These are phyloP conservation scores for Sminthurides bifidus DNA, from an alignment of 1,140 invertebrate genomes.

Conservation along the genomic window DNA sequence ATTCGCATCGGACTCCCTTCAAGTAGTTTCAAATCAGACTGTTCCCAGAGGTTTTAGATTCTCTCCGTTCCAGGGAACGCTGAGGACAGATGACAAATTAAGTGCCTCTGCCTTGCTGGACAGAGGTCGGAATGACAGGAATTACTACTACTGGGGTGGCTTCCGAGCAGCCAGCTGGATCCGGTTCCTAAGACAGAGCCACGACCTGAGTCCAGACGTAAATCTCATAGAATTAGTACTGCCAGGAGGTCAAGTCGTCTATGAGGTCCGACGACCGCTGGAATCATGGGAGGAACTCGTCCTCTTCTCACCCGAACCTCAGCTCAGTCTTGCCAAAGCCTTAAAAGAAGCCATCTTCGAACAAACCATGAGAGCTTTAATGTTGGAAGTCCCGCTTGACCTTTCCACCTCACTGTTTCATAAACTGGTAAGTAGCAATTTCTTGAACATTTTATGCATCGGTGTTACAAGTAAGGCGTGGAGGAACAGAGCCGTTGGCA, in stretches of 20 bases:
- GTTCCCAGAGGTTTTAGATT: constrained; percentile 26
- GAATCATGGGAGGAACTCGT: constrained; percentile 27
- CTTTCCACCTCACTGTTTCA: constrained; percentile 30
- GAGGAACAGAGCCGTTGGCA: too few relatives aligned
- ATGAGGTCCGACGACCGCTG: constrained; percentile 25
- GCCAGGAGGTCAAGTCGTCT: constrained; percentile 23
- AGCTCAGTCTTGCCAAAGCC: constrained; percentile 26
- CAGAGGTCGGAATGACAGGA: constrained; percentile 10
- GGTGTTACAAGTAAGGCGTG: too few relatives aligned
- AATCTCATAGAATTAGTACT: constrained; percentile 29
- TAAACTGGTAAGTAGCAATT: constrained; percentile 27
- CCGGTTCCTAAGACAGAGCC: constrained; percentile 20
- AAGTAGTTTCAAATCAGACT: constrained; percentile 25
- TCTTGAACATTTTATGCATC: too few relatives aligned
- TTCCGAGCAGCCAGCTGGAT: constrained; percentile 28
- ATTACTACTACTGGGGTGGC: constrained; percentile 26
- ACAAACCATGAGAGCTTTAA: constrained; percentile 29
- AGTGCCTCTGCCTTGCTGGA: constrained; percentile 14
- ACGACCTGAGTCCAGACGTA: constrained; percentile 22
- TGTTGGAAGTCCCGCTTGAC: constrained; percentile 30
- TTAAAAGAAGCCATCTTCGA: constrained; percentile 32
- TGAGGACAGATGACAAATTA: constrained; percentile 29
- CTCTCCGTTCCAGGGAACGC: constrained; percentile 30
- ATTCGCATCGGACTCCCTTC: constrained; percentile 13
- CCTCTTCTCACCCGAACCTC: constrained; percentile 26